Base-by-base conservation (phyloP, 2,797 vertebrate species). In the Prionace glauca region DNA sequence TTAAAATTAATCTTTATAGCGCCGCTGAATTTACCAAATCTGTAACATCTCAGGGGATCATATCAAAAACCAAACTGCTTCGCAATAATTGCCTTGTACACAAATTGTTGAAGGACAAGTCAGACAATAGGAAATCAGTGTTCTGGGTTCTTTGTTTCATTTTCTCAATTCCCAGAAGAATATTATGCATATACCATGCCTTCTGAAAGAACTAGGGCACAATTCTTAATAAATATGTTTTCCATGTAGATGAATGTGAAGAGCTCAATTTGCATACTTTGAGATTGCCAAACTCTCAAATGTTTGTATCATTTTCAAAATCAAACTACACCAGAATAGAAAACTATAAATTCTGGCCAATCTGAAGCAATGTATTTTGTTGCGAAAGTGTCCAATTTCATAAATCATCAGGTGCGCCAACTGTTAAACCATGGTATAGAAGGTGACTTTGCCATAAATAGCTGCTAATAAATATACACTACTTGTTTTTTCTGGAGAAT, bases 401-500 rank as follows among this genome's bases (percentile, higher is more conserved):
- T 96, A 95, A 95, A 96, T 96, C 96, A 96, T 95, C 95, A 92
- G 87, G 86, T 60, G 65, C 94, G 94, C 94, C 87, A 79, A 95
- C 32, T 60, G 87, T 3, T 96, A 86, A 95, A 96, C 65, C 50
- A 72, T 16, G 67, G 36, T 93, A 86, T n/a, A 96, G 96, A 95
- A 96, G 96, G 96, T 96, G 95, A 96, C 96, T 96, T 96, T 96
- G 96, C 96, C 95, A 96, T 96, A 96, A 96, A 96, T 96, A 96
- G 3, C 67, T 45, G 69, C 65, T 14, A 26, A 22, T 20, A 94
- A 94, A 94, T 94, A 94, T n/a, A 94, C 24, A 22, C 67, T 60
- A 56, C 50, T 2, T 56, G 50, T 56, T 91, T 11, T 36, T 62
- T 65, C 18, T 67, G 45, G 26, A 65, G 14, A 32, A 62, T 67